These are phyloP conservation scores for Lasioglossum vierecki DNA, from an alignment of 2,888 invertebrate genomes.

Conservation along the genomic window DNA sequence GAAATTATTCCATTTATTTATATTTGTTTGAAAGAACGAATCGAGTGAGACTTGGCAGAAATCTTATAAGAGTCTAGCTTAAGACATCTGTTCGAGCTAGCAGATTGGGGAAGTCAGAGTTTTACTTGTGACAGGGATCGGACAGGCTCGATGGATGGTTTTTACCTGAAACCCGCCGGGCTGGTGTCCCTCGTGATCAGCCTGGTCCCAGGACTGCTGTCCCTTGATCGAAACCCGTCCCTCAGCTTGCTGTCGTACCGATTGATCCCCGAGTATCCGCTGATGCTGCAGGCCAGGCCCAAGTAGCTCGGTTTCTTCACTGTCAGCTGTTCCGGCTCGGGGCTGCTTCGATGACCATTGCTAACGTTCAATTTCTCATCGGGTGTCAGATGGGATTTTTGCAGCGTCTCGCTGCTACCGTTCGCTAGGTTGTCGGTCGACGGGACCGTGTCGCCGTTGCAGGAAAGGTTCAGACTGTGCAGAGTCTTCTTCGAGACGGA, in stretches of 20 bases:
- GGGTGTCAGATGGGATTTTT: conserved; percentile 66
- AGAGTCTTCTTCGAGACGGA: conserved; percentile 84
- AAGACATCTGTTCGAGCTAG: not conserved
- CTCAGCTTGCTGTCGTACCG: conserved; percentile 93
- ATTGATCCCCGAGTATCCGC: conserved; percentile 94
- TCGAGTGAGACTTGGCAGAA: not conserved
- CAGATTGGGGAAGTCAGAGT: not conserved
- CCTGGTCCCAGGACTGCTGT: conserved; percentile 82
- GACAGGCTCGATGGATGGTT: not conserved
- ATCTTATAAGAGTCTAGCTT: not conserved
- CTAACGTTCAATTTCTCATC: conserved; percentile 71
- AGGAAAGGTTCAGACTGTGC: conserved; percentile 84
- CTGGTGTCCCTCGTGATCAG: conserved; percentile 81
- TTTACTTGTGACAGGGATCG: not conserved
- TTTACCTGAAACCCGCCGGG: conserved; percentile 80
- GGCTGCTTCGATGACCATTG: conserved; percentile 71
- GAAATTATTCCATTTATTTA: not conserved
- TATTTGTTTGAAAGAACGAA: not conserved
- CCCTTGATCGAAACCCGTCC: conserved; percentile 86
- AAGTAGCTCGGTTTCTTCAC: conserved; percentile 93
- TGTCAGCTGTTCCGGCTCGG: conserved; percentile 79
- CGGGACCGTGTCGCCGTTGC: conserved; percentile 80
- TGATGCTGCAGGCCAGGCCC: conserved; percentile 94
- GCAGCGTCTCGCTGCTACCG: conserved; percentile 75
- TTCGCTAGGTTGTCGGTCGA: conserved; percentile 73